Evolutionary conservation across 2,888 invertebrate genomes (phyloP).

Genomic region (Leptopterna dolabrata): DNA sequence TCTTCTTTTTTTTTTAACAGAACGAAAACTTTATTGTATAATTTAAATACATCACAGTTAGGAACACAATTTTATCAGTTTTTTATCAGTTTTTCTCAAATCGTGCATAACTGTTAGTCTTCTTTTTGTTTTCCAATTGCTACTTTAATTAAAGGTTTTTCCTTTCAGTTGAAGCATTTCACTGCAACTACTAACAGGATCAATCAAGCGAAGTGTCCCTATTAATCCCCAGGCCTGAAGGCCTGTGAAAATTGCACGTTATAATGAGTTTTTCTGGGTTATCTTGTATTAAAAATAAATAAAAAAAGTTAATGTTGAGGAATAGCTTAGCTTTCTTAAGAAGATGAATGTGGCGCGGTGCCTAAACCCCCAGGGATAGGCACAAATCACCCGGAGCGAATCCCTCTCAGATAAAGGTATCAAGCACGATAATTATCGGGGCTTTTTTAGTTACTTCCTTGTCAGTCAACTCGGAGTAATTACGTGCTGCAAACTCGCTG

Average conservation of each 20-base stretch:
- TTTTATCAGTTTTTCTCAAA: no score
- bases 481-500: not conserved
- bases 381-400: not conserved
- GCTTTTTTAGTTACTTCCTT: not conserved
- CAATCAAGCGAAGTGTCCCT: not conserved
- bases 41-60: no score
- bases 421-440: not conserved
- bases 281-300: not conserved
- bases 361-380: not conserved
- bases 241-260: not conserved
- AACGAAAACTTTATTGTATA: no score
- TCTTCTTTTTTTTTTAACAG: no score
- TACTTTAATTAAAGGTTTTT: not conserved
- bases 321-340: not conserved
- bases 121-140: not conserved
- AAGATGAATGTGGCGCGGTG: conserved; percentile 1
- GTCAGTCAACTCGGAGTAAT: not conserved
- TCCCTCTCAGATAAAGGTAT: not conserved
- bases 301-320: not conserved
- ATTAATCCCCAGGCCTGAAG: not conserved
- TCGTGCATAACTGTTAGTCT: not conserved
- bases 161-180: not conserved
- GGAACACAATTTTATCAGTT: no score
- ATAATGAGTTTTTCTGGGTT: not conserved
- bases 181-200: not conserved